These are phyloP conservation scores for Equus przewalskii DNA, from an alignment of 2,113 vertebrate species.

Conservation along the genomic window DNA sequence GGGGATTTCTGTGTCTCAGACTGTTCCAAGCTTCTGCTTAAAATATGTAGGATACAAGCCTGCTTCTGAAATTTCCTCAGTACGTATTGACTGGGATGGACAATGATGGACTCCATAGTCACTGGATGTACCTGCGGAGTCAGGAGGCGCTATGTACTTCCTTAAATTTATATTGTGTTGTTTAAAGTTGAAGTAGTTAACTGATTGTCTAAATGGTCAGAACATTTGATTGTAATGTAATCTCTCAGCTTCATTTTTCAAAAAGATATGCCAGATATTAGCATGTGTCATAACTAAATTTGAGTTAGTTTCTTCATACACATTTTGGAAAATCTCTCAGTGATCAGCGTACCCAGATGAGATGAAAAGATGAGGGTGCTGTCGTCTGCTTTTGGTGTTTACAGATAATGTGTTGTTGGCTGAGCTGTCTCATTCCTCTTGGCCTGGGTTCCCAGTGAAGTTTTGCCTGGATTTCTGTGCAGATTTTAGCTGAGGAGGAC, in stretches of 20 bases:
- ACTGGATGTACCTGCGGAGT: background rate
- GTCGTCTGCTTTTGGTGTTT: background rate
- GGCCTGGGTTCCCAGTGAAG: background rate
- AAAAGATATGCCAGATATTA: constrained; percentile 22
- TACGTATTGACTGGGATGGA: background rate
- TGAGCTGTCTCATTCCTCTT: background rate
- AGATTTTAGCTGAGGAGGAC: background rate
- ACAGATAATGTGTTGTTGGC: background rate
- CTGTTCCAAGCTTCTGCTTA: background rate
- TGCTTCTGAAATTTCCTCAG: background rate
- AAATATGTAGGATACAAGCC: background rate
- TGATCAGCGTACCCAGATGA: background rate
- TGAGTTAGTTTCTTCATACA: constrained; percentile 49
- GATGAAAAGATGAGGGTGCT: background rate
- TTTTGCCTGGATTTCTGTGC: constrained; percentile 9
- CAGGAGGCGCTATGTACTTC: background rate
- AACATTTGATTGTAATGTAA: constrained; percentile 28
- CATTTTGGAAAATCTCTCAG: background rate
- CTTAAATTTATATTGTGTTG: background rate
- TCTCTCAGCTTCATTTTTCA: constrained; percentile 30
- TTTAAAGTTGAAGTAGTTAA: constrained; percentile 10
- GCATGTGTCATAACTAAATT: constrained; percentile 41
- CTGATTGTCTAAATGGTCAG: constrained; percentile 8
- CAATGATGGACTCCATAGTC: background rate
- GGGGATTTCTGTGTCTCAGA: background rate